Conservation (phyloP, 2,888 invertebrate genomes). For the Pemphredon lugubris region DNA sequence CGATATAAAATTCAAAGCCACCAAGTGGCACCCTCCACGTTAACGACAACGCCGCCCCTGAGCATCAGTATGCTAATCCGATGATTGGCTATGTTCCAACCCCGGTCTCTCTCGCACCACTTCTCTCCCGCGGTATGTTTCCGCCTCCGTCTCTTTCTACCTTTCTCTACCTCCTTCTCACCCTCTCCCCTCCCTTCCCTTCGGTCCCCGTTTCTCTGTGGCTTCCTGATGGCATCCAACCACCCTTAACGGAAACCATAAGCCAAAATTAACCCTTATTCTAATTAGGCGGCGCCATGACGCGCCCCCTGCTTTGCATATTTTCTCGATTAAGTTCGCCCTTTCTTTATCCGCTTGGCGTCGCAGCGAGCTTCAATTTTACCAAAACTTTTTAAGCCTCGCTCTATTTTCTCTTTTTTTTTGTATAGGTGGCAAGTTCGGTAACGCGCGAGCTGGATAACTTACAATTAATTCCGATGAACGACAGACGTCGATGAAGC, state of each 20-base stretch:
- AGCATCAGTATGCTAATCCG: conserved; percentile 81
- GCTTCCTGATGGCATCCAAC: conserved; percentile 70
- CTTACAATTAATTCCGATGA: too few species aligned
- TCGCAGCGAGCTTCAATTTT: conserved; percentile 59
- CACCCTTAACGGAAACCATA: conserved; percentile 79
- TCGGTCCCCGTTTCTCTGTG: conserved; percentile 59
- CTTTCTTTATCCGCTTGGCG: conserved; percentile 67
- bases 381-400: conserved; percentile 48
- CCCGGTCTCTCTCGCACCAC: conserved; percentile 58
- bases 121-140: conserved; percentile 30
- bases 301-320: conserved; percentile 76
- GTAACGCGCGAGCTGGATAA: too few species aligned
- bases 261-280: conserved; percentile 80
- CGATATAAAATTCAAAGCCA: conserved; percentile 77
- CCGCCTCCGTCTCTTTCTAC: conserved; percentile 26
- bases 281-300: conserved; percentile 77
- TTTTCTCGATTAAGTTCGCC: conserved; percentile 76
- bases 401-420: too few species aligned
- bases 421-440: too few species aligned
- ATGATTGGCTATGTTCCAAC: conserved; percentile 81
- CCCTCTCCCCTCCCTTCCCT: conserved; percentile 46
- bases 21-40: conserved; percentile 78
- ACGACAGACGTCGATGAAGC: too few species aligned
- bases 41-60: conserved; percentile 79
- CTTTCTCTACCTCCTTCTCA: conserved; percentile 30